Base-by-base conservation (phyloP, 2,888 invertebrate genomes). In the Scaptomyza parva region DNA sequence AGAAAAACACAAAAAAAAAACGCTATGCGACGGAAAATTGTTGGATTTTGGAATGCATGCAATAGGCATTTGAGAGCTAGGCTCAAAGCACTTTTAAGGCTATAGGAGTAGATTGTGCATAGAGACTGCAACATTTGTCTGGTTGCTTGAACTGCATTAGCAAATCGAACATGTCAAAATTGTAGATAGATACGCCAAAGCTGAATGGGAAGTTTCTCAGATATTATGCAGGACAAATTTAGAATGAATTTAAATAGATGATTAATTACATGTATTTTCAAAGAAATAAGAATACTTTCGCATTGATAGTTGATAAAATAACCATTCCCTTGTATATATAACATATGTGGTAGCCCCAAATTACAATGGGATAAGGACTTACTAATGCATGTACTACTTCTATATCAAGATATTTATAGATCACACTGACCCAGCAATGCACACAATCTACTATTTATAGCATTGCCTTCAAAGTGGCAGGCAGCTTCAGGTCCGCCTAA, bases 11-110 rank as follows among this genome's bases (percentile, higher is more conserved):
- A 17, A 57, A 51, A 40, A 33, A 43, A 55, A 57, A 33, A 37
- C 33, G 24, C 20, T 43, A 59, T 43, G 68, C 59, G 63, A 70
- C 81, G 61, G 51, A 69, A 68, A 74, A 69, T 65, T 72, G 62
- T 65, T n/a, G n/a, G n/a, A 24, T 60, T 76, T 83, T 79, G 80
- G 80, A 88, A 83, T 88, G 78, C 84, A 50, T 37, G 76, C 76
- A 84, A 86, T 82, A 83, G 76, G 84, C 86, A 86, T 86, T 17
- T 79, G 70, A 71, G 44, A 79, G 63, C 37, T 30, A 17, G 60
- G 60, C 62, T 55, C n/a, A 11, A 17, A 76, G 65, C 80, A 54
- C 33, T 44, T 45, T 53, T 57, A 45, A 51, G 45, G 57, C 73
- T 58, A 57, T 26, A 11, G 22, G 24, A 44, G 30, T 28, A 50